Base-by-base conservation (phyloP, 2,888 invertebrate species). In the Aspidiotus rigidus region DNA sequence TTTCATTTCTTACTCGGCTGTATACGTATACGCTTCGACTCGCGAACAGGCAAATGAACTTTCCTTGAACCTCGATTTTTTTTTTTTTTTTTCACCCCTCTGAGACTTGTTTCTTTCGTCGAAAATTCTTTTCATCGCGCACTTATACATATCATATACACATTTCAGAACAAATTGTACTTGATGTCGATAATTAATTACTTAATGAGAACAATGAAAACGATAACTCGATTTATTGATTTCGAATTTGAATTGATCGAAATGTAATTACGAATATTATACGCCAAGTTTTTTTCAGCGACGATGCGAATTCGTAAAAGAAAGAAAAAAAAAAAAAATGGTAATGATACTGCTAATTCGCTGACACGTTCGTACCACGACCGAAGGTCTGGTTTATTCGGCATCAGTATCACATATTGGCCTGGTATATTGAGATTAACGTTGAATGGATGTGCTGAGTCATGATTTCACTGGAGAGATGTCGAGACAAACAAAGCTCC, bases 161-260 rank as follows among this genome's bases (percentile, higher is more conserved):
- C 49, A 3, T n/a, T 11, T n/a, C 39, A 13, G 28, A 59, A 59
- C 28, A 8, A 59, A 28, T 59, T 9, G 59, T 28, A 59, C 39
- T 28, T 28, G 28, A 59, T 49, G n/a, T 49, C 49, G 59, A 59
- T 59, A 59, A 59, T 59, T 59, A 59, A 59, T 59, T 59, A 59
- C 17, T 59, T 28, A 59, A 59, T 13, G 59, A 59, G 16, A 59
- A 59, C 59, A 59, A 59, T 59, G 39, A 59, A 39, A 56, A n/a
- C 17, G 10, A 56, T 10, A 10, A 59, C 28, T 49, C 49, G 49
- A 49, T 49, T 28, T 28, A 49, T 49, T 49, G 11, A n/a, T 49
- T 49, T 49, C 49, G 11, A 11, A 49, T 49, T 49, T 13, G 49
- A 49, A 49, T 49, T n/a, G 49, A 49, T n/a, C 28, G 28, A 28